These are phyloP conservation scores for Falco cherrug DNA, from an alignment of 2,797 vertebrate genomes.

Conservation along the genomic window DNA sequence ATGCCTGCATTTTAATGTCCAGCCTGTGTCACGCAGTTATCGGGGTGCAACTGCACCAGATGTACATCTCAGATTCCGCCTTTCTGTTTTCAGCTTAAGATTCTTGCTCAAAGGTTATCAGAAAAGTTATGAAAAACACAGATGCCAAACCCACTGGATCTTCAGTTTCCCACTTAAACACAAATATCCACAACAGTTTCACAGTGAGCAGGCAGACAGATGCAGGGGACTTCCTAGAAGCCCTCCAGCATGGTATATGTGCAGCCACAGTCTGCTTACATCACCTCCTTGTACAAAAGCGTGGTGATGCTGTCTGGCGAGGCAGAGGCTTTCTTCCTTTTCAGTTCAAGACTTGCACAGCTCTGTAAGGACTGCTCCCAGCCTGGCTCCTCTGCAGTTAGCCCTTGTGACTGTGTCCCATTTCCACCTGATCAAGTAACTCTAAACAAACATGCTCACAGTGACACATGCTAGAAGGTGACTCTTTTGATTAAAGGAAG, in stretches of 20 bases:
- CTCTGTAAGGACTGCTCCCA: background rate
- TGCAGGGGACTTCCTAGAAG: background rate
- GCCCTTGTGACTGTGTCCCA: background rate
- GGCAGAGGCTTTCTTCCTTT: background rate
- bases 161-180: background rate
- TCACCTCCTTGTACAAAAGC: background rate
- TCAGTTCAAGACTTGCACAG: background rate
- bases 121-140: background rate
- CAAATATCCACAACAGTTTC: background rate
- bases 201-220: background rate
- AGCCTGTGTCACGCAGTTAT: background rate
- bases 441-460: background rate
- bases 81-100: background rate
- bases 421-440: background rate
- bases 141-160: background rate
- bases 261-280: background rate
- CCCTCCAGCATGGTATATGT: background rate
- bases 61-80: background rate
- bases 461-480: background rate
- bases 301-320: background rate
- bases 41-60: background rate
- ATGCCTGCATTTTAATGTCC: background rate
- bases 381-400: background rate
- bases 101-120: background rate
- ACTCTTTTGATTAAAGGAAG: conserved; percentile 5